Conservation (phyloP, 2,888 invertebrate species). For the Nebria brevicollis region DNA sequence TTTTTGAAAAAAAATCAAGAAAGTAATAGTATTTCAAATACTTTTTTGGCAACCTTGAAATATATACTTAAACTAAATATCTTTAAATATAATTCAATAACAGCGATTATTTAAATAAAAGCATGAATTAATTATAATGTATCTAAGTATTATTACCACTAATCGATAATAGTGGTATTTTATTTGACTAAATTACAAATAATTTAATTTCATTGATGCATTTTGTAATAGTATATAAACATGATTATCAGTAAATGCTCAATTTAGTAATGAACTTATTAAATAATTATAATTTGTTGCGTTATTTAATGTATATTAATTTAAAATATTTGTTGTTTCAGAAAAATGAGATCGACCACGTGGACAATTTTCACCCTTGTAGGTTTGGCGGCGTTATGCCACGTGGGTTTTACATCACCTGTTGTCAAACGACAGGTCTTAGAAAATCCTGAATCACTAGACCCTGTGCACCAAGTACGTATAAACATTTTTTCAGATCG, state of each 20-base stretch:
- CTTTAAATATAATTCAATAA: not conserved
- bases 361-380: conserved; percentile 54
- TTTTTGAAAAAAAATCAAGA: not conserved
- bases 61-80: not conserved
- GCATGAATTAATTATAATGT: no score
- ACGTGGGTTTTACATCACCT: conserved; percentile 55
- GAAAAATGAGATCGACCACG: conserved; percentile 57
- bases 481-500: conserved; percentile 9
- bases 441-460: conserved; percentile 44
- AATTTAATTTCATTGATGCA: no score
- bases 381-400: conserved; percentile 54
- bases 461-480: conserved; percentile 52
- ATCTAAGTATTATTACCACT: not conserved
- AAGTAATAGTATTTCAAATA: not conserved
- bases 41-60: not conserved
- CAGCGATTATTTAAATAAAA: not conserved
- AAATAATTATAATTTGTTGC: not conserved
- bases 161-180: not conserved
- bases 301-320: not conserved
- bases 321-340: not conserved
- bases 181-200: no score
- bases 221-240: no score
- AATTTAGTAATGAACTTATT: not conserved
- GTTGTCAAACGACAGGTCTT: conserved; percentile 56
- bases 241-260: not conserved